phyloP scores from a whole-genome alignment of 2,113 vertebrate species.

The Prinia subflava region DNA sequence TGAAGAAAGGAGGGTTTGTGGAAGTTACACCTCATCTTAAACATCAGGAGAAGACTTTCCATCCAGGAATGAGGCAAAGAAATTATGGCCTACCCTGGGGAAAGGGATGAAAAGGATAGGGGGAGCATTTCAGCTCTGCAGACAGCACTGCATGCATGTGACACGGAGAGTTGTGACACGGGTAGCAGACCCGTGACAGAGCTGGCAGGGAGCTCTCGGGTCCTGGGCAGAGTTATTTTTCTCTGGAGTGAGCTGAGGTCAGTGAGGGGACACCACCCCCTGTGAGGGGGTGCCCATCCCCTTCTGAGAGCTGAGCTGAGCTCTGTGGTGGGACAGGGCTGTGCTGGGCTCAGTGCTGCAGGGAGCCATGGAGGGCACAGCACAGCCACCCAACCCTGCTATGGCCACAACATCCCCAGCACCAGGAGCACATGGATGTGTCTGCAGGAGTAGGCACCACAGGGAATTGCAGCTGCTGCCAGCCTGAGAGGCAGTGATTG shows the following conservation, averaged over 20 bases:
- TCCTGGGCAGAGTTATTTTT: not conserved
- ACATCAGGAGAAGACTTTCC: not conserved
- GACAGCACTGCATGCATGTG: not conserved
- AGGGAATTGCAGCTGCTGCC: not conserved
- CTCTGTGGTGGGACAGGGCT: not conserved
- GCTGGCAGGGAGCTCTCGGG: not conserved
- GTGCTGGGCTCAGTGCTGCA: not conserved
- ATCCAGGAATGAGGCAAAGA: not conserved
- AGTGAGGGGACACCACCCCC: not conserved
- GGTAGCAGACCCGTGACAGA: not conserved
- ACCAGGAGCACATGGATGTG: not conserved
- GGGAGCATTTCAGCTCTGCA: not conserved
- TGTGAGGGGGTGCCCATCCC: no score
- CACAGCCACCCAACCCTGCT: not conserved
- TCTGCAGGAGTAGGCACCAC: not conserved
- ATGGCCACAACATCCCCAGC: not conserved
- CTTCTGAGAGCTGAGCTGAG: not conserved
- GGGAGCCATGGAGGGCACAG: not conserved
- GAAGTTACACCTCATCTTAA: slow-evolving; percentile 16
- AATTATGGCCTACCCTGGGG: not conserved
- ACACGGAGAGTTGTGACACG: not conserved
- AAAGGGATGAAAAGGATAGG: not conserved
- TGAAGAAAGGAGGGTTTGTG: not conserved
- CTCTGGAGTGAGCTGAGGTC: not conserved
- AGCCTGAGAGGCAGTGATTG: not conserved